These are phyloP conservation scores for Phymastichus coffea DNA, from an alignment of 1,140 invertebrate genomes.

Conservation along the genomic window DNA sequence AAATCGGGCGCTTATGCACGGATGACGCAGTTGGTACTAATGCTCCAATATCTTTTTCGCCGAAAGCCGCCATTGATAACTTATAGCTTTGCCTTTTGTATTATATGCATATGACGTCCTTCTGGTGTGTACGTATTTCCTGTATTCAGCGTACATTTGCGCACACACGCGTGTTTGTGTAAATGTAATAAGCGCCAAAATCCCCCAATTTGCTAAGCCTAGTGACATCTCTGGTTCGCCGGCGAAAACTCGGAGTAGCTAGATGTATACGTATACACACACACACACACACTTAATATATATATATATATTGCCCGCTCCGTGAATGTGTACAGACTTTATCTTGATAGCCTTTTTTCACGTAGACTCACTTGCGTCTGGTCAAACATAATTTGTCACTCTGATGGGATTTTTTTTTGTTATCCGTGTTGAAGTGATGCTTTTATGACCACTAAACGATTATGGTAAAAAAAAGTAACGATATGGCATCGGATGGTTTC, in stretches of 20 bases:
- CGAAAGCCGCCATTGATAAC: slow-evolving; percentile 23
- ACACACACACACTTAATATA: no score
- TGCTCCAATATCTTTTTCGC: slow-evolving; percentile 19
- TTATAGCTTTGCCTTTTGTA: slow-evolving; percentile 7
- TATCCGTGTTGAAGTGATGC: neutral
- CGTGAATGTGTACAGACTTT: no score
- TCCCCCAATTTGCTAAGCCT: neutral
- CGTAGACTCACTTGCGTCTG: neutral
- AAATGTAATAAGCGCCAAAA: neutral
- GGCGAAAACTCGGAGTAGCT: neutral
- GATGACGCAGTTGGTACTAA: slow-evolving; percentile 18
- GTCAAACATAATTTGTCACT: slow-evolving; percentile 17
- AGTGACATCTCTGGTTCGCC: slow-evolving; percentile 19
- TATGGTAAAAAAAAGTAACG: no score
- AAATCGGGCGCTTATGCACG: neutral
- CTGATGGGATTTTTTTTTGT: neutral
- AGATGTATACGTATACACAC: no score
- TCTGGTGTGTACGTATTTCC: no score
- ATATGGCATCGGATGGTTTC: no score
- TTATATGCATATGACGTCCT: no score
- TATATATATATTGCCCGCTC: no score
- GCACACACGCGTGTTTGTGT: no score
- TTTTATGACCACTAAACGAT: no score
- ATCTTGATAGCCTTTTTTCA: no score
- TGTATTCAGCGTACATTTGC: no score